Conservation (phyloP, 1,140 invertebrate genomes). For the Aphelinus atriplicis region DNA sequence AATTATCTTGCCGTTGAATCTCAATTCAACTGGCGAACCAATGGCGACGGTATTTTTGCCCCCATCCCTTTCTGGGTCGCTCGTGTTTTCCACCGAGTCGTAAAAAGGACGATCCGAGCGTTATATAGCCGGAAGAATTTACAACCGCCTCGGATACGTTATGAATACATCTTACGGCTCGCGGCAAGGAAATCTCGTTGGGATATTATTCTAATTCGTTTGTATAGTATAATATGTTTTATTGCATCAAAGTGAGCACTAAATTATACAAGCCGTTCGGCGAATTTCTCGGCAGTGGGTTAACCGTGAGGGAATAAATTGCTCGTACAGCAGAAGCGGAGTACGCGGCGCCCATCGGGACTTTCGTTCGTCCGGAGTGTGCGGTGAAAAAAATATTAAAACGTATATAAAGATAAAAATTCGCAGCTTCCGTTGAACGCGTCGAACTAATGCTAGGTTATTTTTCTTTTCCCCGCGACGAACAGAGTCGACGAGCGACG, state of each 20-base stretch:
- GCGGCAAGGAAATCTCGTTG: conserved; percentile 20
- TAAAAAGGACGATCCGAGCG: conserved; percentile 15
- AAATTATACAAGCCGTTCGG: too few species aligned
- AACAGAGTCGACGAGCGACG: conserved; percentile 80
- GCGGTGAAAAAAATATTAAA: neutral
- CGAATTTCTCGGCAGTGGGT: too few species aligned
- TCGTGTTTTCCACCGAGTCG: neutral
- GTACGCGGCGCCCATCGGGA: neutral
- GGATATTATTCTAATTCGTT: neutral
- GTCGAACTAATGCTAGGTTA: neutral
- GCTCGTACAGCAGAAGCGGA: neutral
- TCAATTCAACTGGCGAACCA: conserved; percentile 9
- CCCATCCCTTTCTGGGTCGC: neutral
- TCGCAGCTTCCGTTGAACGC: neutral
- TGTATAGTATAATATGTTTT: too few species aligned
- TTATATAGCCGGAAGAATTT: conserved; percentile 17
- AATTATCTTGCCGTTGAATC: neutral
- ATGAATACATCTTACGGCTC: neutral
- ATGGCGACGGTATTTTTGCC: neutral
- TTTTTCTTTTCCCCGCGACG: conserved; percentile 50
- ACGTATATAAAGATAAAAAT: neutral
- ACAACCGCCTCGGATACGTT: conserved; percentile 23
- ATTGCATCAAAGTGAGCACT: too few species aligned
- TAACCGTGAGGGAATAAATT: too few species aligned
- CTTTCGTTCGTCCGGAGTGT: neutral